phyloP scores from a whole-genome alignment of 30 jellyfish, hydroid and myxozoan species.

The Aurelia aurita region DNA sequence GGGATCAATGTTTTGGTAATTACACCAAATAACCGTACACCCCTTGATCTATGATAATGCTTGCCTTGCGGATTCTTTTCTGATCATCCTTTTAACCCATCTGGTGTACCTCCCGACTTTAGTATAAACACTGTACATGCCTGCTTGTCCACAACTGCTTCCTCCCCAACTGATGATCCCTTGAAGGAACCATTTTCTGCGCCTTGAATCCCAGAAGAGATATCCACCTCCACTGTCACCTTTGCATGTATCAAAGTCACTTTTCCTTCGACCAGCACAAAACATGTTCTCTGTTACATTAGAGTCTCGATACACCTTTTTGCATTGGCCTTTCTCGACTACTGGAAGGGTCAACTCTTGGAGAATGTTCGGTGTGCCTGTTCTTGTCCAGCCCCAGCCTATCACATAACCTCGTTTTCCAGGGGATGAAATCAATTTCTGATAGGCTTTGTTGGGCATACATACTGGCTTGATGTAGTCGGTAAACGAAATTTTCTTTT shows the following conservation, averaged over 20 bases:
- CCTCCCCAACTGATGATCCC: slow-evolving; percentile 99
- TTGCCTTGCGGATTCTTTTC: slow-evolving; percentile 13
- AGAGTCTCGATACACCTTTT: slow-evolving; percentile 71
- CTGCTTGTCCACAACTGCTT: slow-evolving; percentile 87
- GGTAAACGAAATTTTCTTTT: slow-evolving; percentile 54
- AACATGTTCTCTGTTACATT: slow-evolving; percentile 92
- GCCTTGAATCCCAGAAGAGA: slow-evolving; percentile 75
- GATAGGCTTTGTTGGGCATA: slow-evolving; percentile 78
- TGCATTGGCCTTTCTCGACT: slow-evolving; percentile 68
- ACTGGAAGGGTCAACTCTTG: slow-evolving; percentile 91
- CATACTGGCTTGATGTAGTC: slow-evolving; percentile 89
- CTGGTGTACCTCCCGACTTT: slow-evolving; percentile 76
- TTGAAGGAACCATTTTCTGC: slow-evolving; percentile 91
- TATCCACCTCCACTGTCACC: slow-evolving; percentile 99
- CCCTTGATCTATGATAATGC: too few species aligned
- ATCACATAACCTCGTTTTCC: slow-evolving; percentile 84
- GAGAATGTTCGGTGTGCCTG: slow-evolving; percentile 65
- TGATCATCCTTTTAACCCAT: slow-evolving; percentile 82
- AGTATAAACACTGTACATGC: slow-evolving; percentile 95
- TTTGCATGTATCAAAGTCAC: slow-evolving; percentile 89
- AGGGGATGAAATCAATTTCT: slow-evolving; percentile 29
- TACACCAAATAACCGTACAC: too few species aligned
- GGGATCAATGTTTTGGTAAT: too few species aligned
- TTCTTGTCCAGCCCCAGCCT: slow-evolving; percentile 97
- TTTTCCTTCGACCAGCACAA: slow-evolving; percentile 88